Base-by-base conservation (phyloP, 2,113 vertebrate genomes). In the Chloropsis hardwickii region DNA sequence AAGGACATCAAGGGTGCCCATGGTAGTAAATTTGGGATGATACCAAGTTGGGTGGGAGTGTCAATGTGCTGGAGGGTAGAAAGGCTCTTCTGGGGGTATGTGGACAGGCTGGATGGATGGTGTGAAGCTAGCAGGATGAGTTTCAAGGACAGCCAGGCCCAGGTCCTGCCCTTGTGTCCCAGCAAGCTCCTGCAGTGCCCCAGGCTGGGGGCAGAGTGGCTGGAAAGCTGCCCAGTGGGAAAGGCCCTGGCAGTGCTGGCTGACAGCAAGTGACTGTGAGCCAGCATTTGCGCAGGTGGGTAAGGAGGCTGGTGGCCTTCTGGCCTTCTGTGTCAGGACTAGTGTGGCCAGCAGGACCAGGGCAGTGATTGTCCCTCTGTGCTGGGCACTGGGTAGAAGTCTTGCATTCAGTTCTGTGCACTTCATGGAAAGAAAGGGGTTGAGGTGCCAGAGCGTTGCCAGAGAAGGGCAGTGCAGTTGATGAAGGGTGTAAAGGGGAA, bases 221-320 rank as follows among this genome's bases (percentile, higher is more conserved):
- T 5, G 45, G 18, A 37, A 44, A 60, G 6, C 6, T 77, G 18
- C 14, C 18, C n/a, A 8, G 45, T 1, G 4, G 18, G 39, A 69
- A 53, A 33, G 10, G 15, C 35, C 8, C 5, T 14, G 47, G 15
- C 1, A 1, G 2, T 78, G 8, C 39, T 42, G 47, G 28, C 6
- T 1, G 1, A 24, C 3, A 14, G 23, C 0, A 3, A 24, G 15
- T 6, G 2, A 54, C 19, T 0, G 0, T 47, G 11, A 47, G 5
- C 6, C 0, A 0, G n/a, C 0, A 0, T 21, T 20, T 87, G 29
- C 11, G 20, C 8, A 14, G 7, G 7, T 47, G 23, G 28, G 12
- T 10, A 70, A n/a, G 19, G 7, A 39, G 10, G 15, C 12, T 0
- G 0, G 11, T 28, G n/a, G 14, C 14, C 15, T 37, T 3, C 22